Percentiles rank a stretch among this genome's conserved stretches.
Conservation (phyloP, 2,797 vertebrate species). For the Gallinago solitaria region DNA sequence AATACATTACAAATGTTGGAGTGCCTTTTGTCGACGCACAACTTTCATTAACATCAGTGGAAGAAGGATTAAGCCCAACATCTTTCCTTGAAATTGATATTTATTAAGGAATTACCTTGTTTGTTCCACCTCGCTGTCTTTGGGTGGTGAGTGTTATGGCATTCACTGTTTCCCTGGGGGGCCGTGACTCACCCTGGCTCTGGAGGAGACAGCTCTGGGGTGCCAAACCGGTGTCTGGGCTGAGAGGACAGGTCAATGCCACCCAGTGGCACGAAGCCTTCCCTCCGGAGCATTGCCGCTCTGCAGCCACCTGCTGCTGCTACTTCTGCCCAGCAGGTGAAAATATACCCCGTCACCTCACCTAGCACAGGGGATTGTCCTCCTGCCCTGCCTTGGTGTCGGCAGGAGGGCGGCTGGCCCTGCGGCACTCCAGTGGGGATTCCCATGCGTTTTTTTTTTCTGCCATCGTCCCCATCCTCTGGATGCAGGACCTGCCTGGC, state of each 20-base stretch:
- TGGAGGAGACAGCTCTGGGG: background rate
- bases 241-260: background rate
- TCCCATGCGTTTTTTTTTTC: background rate
- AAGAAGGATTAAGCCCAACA: background rate
- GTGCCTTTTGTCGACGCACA: background rate
- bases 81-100: background rate
- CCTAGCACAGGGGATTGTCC: background rate
- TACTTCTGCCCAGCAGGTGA: background rate
- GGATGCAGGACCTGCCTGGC: background rate
- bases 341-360: background rate
- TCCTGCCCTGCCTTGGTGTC: background rate
- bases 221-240: background rate
- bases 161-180: background rate
- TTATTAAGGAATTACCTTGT: constrained; percentile 21
- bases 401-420: background rate
- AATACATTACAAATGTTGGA: background rate
- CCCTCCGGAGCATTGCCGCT: background rate
- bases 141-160: background rate
- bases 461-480: background rate
- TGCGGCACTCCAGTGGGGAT: background rate
- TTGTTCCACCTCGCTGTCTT: constrained; percentile 17
- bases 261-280: background rate
- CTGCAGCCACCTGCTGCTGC: background rate
- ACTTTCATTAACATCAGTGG: background rate
- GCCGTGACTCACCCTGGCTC: background rate